phyloP scores from a whole-genome alignment of 2,888 invertebrate genomes.

The Oscheius onirici region DNA sequence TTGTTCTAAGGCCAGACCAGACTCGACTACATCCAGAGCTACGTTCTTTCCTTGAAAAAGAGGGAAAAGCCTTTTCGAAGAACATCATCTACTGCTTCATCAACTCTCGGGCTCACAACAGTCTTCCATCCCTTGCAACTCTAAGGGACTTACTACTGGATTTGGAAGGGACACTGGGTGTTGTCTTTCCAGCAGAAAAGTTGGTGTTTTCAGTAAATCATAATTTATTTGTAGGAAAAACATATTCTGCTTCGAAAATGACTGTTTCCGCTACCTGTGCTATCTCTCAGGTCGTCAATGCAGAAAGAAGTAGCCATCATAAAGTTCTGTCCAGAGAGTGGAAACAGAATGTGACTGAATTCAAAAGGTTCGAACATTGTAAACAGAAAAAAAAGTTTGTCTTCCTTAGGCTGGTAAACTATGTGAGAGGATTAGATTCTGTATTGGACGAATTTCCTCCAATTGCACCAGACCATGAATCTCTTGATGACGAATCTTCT shows the following conservation, averaged over 20 bases:
- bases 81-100: constrained; percentile 62
- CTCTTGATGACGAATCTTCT: too few relatives aligned
- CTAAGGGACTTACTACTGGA: background rate
- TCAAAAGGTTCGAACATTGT: background rate
- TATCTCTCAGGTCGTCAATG: too few relatives aligned
- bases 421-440: too few relatives aligned
- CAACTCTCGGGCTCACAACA: constrained; percentile 34
- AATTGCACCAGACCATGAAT: too few relatives aligned
- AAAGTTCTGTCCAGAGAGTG: background rate
- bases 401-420: too few relatives aligned
- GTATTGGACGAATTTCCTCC: too few relatives aligned
- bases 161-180: background rate
- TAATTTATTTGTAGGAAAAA: background rate
- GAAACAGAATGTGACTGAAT: background rate
- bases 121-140: background rate
- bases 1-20: constrained; percentile 46
- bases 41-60: constrained; percentile 53
- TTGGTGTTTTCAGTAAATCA: background rate
- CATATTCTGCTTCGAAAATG: background rate
- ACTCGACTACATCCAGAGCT: constrained; percentile 37
- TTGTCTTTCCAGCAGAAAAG: background rate
- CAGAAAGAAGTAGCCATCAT: background rate
- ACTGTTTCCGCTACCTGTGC: constrained; percentile 4
- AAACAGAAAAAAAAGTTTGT: too few relatives aligned
- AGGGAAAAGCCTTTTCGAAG: constrained; percentile 46